Evolutionary conservation across 1,140 invertebrate genomes (phyloP), one percentile per base, ranked within the genome.

Genomic region (Hestina assimilis): DNA sequence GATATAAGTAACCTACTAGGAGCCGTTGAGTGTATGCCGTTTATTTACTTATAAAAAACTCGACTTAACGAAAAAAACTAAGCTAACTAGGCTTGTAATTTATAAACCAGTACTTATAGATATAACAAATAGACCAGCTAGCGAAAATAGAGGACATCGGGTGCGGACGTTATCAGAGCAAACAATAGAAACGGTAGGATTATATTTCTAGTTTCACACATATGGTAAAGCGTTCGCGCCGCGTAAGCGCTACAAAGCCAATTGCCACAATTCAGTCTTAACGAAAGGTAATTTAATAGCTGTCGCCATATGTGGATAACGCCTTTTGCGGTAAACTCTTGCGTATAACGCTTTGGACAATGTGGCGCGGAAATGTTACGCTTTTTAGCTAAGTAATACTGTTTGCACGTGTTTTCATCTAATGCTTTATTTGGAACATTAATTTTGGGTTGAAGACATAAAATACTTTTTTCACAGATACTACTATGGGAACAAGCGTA

Each of bases 241-340:
- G 48, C 61, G 53, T 61, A 64, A 50, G 62, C 55, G 56, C 35
- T 62, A 63, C 50, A 47, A 63, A 64, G 58, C 67, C 64, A 63
- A 68, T 64, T 68, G 60, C 63, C 54, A 59, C 65, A 71, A 76
- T 76, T 73, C 75, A 78, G 72, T 78, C 72, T 78, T 74, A 78
- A 66, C 69, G 58, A 63, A 72, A 69, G 70, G 65, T 69, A 74
- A 77, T 78, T 80, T 69, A 74, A 56, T 69, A 69, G 65, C 56
- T 68, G 64, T 58, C 51, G 41, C 45, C 57, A 51, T 55, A 23
- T 50, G 47, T 35, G 52, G 56, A 55, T 57, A 59, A 59, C 47
- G 48, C 59, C 41, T 43, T 59, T 35, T 48, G 29, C 29, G 45
- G 45, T 48, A n/a, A 48, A 48, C 7, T 35, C 31, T 28, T 28